Percentiles rank a stretch among this genome's conserved stretches.
These are phyloP conservation scores for Apostichopus californicus DNA, from an alignment of 35 echinoderm and acorn worm species.

Conservation along the genomic window DNA sequence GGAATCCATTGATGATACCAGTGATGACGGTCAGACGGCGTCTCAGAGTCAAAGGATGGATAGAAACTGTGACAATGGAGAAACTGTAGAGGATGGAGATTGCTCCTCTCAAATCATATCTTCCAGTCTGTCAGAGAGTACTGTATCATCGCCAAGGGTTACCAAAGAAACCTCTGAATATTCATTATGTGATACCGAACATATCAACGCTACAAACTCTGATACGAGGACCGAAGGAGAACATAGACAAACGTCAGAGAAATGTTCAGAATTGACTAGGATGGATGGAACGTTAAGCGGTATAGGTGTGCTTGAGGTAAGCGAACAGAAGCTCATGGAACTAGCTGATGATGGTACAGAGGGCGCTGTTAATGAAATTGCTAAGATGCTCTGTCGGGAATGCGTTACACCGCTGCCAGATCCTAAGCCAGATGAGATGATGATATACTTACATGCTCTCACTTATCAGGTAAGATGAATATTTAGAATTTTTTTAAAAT, in stretches of 20 bases:
- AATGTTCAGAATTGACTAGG: not conserved
- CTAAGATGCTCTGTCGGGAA: conserved; percentile 72
- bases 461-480: conserved; percentile 77
- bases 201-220: not conserved
- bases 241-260: not conserved
- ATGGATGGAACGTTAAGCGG: conserved; percentile 27
- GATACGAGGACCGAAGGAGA: not conserved
- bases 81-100: not conserved
- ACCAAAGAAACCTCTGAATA: not conserved
- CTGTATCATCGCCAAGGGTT: not conserved
- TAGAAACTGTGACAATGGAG: not conserved
- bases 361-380: conserved; percentile 50
- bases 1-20: too few relatives aligned
- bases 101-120: not conserved
- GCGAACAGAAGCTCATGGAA: conserved; percentile 52
- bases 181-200: not conserved
- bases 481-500: not conserved
- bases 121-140: not conserved
- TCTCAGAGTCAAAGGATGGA: not conserved
- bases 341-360: conserved; percentile 55
- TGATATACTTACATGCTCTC: conserved; percentile 89
- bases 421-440: conserved; percentile 83
- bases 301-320: conserved; percentile 34
- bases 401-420: conserved; percentile 70
- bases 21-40: not conserved